Conservation (phyloP, 1,140 invertebrate species). For the Holcopasites calliopsidis region DNA sequence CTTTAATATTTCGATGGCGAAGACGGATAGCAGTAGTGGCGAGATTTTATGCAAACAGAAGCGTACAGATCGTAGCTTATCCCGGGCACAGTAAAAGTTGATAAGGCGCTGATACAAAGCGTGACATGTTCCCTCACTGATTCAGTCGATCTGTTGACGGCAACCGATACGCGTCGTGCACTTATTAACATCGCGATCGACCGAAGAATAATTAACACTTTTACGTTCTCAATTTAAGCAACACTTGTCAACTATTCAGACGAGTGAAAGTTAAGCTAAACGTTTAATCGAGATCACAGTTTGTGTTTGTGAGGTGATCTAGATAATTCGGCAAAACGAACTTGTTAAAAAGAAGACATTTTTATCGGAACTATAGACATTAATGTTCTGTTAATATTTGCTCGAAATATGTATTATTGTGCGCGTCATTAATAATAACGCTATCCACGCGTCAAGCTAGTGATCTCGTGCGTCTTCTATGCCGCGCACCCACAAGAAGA, state of each 20-base stretch:
- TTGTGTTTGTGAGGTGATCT: not conserved
- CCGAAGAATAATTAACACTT: constrained; percentile 1
- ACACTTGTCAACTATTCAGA: not conserved
- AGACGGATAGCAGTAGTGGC: not conserved
- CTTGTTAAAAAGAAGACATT: not conserved
- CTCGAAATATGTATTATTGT: not conserved
- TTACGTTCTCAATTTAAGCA: not conserved
- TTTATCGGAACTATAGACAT: not conserved
- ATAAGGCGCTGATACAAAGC: constrained; percentile 60
- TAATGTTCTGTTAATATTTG: not conserved
- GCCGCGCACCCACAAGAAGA: constrained; percentile 4
- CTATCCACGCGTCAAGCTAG: not conserved
- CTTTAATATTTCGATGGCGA: constrained; percentile 8
- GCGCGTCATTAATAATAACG: not conserved
- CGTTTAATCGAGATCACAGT: not conserved
- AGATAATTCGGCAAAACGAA: not conserved
- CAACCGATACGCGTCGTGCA: constrained; percentile 44
- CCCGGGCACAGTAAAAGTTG: constrained; percentile 39
- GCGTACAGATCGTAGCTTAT: constrained; percentile 18
- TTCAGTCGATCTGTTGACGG: constrained; percentile 62
- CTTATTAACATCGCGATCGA: constrained; percentile 21
- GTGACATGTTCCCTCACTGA: constrained; percentile 36
- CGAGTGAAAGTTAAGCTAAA: not conserved
- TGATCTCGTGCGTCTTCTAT: constrained; percentile 26
- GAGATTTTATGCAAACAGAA: constrained; percentile 35